These are phyloP conservation scores for Hypomecis atomaria DNA, from an alignment of 2,888 invertebrate species.

Conservation along the genomic window DNA sequence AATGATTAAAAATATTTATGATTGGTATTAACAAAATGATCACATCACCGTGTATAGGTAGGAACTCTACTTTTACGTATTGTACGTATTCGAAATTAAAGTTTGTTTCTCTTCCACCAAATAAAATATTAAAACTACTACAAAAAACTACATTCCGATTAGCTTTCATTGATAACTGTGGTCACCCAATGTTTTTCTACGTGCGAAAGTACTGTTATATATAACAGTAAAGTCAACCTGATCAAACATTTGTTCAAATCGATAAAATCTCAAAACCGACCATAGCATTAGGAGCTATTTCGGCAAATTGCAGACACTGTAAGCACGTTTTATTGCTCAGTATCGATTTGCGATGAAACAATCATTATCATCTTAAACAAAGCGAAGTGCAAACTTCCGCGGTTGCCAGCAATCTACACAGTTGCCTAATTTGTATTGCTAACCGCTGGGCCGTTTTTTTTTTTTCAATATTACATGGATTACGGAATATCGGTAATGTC, in stretches of 20 bases:
- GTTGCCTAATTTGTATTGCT: constrained; percentile 30
- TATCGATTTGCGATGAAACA: constrained; percentile 21
- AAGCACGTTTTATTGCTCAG: constrained; percentile 26
- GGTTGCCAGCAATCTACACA: constrained; percentile 16
- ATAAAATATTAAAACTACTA: too few species aligned
- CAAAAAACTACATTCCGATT: too few species aligned
- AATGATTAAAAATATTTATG: too few species aligned
- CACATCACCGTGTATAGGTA: too few species aligned
- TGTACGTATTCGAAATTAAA: too few species aligned
- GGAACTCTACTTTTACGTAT: too few species aligned
- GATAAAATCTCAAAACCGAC: constrained; percentile 4
- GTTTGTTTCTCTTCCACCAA: too few species aligned
- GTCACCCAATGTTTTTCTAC: constrained; percentile 4
- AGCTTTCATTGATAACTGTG: not conserved
- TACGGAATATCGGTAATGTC: constrained; percentile 25
- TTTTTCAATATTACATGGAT: constrained; percentile 27
- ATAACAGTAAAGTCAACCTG: not conserved
- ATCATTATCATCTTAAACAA: constrained; percentile 24
- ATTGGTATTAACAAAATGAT: too few species aligned
- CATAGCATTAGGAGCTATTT: constrained; percentile 7
- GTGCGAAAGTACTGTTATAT: not conserved
- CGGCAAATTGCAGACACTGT: constrained; percentile 10
- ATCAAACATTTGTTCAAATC: constrained; percentile 12
- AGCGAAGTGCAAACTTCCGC: constrained; percentile 22
- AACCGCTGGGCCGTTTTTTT: constrained; percentile 20